Base-by-base conservation (phyloP, 2,113 vertebrate species). In the Oncorhynchus clarkii region DNA sequence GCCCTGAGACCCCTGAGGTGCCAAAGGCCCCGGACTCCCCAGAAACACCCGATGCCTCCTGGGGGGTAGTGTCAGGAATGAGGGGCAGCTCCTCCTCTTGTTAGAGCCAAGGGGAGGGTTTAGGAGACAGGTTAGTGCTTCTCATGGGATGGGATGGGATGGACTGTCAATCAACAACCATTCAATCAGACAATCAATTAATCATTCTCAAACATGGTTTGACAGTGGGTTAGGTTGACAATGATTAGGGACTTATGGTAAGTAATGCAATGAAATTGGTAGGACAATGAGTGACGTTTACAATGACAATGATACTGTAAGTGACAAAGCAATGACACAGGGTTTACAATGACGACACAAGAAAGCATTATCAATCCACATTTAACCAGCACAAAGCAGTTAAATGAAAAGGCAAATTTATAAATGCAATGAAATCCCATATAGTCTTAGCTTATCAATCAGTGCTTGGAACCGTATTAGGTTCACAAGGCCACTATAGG, bases 61-160 rank as follows among this genome's bases (percentile, higher is more conserved):
- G 81, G 69, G 85, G 85, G 59, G 20, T 72, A 67, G 48, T 81
- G 71, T 81, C 87, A 22, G 76, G 51, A 69, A 72, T 85, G 75
- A 86, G 73, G 70, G 80, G 71, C 80, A 89, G 72, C 88, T 91
- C 88, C 80, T 93, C 91, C 87, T 87, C 93, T 94, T 94, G 89
- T 92, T 91, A 89, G 83, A 90, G 89, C 85, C 90, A 91, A 78
- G 82, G 51, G 75, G 88, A 76, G 72, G 72, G 74, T 80, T 89
- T 89, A 91, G 87, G 77, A 85, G 82, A 84, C 62, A 81, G 24
- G 80, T 90, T 89, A 84, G 80, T 74, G 49, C 59, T 34, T 49
- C 68, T 73, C 71, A 79, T 54, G 67, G 65, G 73, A 71, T 81
- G 73, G 84, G 70, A 82, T 31, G 73, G 84, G 70, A 82, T 31